Base-by-base conservation (phyloP, 2,888 invertebrate genomes). In the Drosophila yooni region DNA sequence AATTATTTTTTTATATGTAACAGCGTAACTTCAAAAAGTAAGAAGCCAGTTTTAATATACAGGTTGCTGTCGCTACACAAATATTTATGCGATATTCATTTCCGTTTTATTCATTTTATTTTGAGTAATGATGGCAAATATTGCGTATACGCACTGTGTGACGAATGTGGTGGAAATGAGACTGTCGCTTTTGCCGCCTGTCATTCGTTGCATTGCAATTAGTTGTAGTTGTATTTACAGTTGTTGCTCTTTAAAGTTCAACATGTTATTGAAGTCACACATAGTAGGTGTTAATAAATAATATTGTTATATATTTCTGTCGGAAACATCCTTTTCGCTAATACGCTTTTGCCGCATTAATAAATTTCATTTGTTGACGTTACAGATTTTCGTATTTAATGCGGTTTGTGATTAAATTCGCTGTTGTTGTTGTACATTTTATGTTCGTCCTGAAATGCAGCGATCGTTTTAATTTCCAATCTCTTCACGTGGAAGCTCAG, bases 211-310 rank as follows among this genome's bases (percentile, higher is more conserved):
- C 40, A 52, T 68, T 67, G 54, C 52, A 56, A 74, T 79, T 53
- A 58, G 73, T 74, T 78, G 67, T 64, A 79, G 83, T 78, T 82
- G 78, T 76, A 81, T 83, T 85, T 82, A 88, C 84, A 89, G 58
- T 21, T n/a, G 15, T 72, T 62, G 75, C 60, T 68, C 71, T 79
- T 82, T 70, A 82, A 70, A 57, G 51, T 64, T 73, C 68, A 68
- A 68, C 73, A 57, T 67, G 60, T 52, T 71, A 53, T 69, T 66
- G 74, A 61, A 53, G 48, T 48, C 59, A 60, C 46, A 60, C 31
- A 54, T 21, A 38, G 25, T 51, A 59, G 50, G 57, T 58, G 61
- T 38, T 65, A 40, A 5, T 34, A 18, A 46, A 34, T 53, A 25
- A 29, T n/a, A 34, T 29, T 34, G 11, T 48, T 46, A 31, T 29